These are phyloP conservation scores for Sarcophaga caerulescens DNA, from an alignment of 2,888 invertebrate species.

Conservation along the genomic window DNA sequence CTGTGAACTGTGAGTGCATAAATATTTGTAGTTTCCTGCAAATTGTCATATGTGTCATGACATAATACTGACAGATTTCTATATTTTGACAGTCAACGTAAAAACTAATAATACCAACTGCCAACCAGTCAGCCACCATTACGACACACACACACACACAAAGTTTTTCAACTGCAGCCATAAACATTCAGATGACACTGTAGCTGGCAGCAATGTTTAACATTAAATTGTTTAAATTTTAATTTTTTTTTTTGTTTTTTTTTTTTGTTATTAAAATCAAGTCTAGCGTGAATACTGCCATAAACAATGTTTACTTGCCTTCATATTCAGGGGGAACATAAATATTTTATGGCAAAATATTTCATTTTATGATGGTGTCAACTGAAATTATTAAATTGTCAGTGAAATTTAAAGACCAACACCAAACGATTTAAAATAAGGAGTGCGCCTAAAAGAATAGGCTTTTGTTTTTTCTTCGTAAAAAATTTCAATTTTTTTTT, in stretches of 20 bases:
- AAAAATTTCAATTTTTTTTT: too few relatives aligned
- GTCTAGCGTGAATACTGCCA: conserved; percentile 35
- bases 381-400: conserved; percentile 19
- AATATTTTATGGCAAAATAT: neutral
- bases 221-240: conserved; percentile 25
- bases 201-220: conserved; percentile 19
- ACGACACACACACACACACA: neutral
- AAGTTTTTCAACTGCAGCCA: neutral
- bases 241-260: too few relatives aligned
- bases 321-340: neutral
- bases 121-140: neutral
- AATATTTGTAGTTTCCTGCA: conserved; percentile 48
- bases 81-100: conserved; percentile 59
- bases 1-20: conserved; percentile 1
- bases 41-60: conserved; percentile 51
- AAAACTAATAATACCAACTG: conserved; percentile 42
- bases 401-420: neutral
- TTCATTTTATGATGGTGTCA: conserved; percentile 32
- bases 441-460: neutral
- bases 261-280: conserved; percentile 44
- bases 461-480: too few relatives aligned
- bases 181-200: conserved; percentile 38
- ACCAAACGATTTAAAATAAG: neutral
- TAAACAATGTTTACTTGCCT: conserved; percentile 25
- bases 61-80: conserved; percentile 56